Evolutionary conservation across 2,888 invertebrate species (phyloP), one percentile per base, ranked within the genome.

Genomic region (Bedellia somnulentella): DNA sequence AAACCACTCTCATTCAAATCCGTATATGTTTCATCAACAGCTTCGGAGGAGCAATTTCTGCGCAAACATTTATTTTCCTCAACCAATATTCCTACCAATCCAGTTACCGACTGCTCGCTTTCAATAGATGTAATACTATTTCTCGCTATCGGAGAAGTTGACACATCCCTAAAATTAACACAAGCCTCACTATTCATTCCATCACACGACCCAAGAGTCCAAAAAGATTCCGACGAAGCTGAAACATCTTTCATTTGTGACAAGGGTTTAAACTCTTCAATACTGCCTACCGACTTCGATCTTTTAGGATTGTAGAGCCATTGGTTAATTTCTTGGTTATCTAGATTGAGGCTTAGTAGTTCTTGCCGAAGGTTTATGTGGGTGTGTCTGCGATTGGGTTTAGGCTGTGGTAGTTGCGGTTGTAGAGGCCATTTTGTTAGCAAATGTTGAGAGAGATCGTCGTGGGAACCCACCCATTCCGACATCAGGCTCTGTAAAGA

Each of bases 401-500:
- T 40, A 35, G 70, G 63, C 51, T 64, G 60, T 36, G 73, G 64
- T 64, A 71, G 64, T 49, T 63, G 63, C 39, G 51, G 57, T 48
- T 66, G 64, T 37, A 35, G 33, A 37, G 54, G 89, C 82, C 84
- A 87, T 86, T 78, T 87, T 88, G 50, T 84, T 85, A 47, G 58
- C 59, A 55, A 88, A 79, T 53, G 88, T 82, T 52, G 89, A 86
- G 54, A 88, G 78, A 71, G 87, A 86, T 68, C 87, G 85, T 51
- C 89, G 82, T 54, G 89, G 87, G 80, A 89, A 88, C 54, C 83
- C 83, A 49, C 85, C 80, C 59, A 83, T 80, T 67, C 80, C 61
- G 71, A 80, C 78, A 66, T 82, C 81, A 67, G 82, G 80, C 66
- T 91, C 91, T 63, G 87, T 87, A 81, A 92, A 90, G 64, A 92